Base-by-base conservation (phyloP, 2,888 invertebrate genomes). In the Rhagophthalmus giganteus region DNA sequence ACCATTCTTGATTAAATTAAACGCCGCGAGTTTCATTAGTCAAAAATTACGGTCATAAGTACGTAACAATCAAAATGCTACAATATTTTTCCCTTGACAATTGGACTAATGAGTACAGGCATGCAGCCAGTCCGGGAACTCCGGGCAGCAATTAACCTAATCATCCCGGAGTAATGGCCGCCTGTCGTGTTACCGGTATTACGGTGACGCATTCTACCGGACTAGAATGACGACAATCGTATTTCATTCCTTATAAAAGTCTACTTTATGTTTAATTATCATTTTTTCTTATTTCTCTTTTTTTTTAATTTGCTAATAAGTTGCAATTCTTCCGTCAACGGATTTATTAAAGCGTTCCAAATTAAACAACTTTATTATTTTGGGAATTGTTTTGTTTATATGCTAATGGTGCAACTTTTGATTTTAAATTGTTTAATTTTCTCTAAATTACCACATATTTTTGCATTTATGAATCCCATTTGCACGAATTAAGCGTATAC, bases 121-220 rank as follows among this genome's bases (percentile, higher is more conserved):
- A 63, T 62, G 64, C 60, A 63, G 55, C 49, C 52, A 57, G 59
- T 58, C 58, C 58, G 57, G 45, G 55, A 45, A 54, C 51, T 61
- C 61, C 58, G 54, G 60, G 52, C 55, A 49, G 59, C 63, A 65
- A 65, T 65, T 65, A 62, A 60, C 59, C 58, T 63, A 65, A 65
- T 65, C 64, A 65, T 63, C 55, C 55, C 57, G 50, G 48, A 56
- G 60, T 65, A 64, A 64, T 64, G 62, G 55, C 51, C 48, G 52
- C 41, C 55, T 55, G 55, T 55, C 55, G 52, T 53, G 55, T 49
- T 54, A 26, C 53, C 48, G 38, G 41, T 41, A 48, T 39, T 54
- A 38, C 47, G 30, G 48, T 44, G 48, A 44, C 53, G 38, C 38
- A 37, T 48, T 44, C 34, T 48, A 38, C 41, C 30, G 35, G 46